Evolutionary conservation across 2,113 vertebrate genomes (phyloP).

Genomic region (Trochalopteron elliotii): DNA sequence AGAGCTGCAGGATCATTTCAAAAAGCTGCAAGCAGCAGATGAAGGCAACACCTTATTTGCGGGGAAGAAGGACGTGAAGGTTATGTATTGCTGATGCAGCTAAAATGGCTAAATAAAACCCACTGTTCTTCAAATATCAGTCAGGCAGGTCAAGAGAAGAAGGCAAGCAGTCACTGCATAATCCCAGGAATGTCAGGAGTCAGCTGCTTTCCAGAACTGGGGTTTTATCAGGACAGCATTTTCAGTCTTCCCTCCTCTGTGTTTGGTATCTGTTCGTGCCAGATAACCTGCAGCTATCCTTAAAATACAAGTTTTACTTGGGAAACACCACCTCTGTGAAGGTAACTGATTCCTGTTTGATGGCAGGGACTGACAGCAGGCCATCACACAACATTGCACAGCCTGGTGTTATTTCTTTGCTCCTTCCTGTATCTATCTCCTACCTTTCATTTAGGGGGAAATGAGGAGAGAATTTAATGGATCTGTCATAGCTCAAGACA

Average conservation of each 20-base stretch:
- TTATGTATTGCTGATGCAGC: background rate
- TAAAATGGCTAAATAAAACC: background rate
- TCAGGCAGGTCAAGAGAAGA: background rate
- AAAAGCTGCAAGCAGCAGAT: background rate
- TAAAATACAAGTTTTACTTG: background rate
- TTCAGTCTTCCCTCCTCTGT: background rate
- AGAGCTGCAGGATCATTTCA: background rate
- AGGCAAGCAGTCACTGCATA: background rate
- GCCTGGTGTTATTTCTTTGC: background rate
- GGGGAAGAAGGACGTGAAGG: background rate
- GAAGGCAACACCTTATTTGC: background rate
- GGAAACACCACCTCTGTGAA: background rate
- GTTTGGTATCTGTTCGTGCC: background rate
- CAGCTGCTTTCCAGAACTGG: background rate
- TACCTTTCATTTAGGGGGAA: background rate
- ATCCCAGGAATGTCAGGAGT: background rate
- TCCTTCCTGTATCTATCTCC: background rate
- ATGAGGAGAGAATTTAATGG: background rate
- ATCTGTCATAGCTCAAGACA: background rate
- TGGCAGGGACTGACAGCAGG: background rate
- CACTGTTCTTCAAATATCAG: background rate
- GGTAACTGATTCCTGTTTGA: background rate
- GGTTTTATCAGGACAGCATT: background rate
- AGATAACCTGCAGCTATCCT: background rate
- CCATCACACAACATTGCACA: background rate